These are phyloP conservation scores for Cryptus viduatorius DNA, from an alignment of 2,888 invertebrate genomes.

Conservation along the genomic window DNA sequence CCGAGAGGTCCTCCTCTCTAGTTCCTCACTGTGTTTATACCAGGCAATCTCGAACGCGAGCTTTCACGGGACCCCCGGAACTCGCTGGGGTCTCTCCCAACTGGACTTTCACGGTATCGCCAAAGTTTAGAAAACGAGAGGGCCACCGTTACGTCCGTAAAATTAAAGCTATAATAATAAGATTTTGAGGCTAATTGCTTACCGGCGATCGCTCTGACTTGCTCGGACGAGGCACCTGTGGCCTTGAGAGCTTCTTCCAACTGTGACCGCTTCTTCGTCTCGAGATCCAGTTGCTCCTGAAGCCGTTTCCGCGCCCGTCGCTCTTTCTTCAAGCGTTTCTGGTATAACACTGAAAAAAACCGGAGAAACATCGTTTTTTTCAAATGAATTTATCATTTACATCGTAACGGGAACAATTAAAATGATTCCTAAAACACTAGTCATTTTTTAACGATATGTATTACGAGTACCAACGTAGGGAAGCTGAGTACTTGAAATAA, in stretches of 20 bases:
- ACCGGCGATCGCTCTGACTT: conserved; percentile 93
- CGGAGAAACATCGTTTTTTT: not conserved
- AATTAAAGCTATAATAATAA: conserved; percentile 26
- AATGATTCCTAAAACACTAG: no score
- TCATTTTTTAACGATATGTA: no score
- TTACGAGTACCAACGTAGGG: no score
- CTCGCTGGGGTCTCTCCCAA: not conserved
- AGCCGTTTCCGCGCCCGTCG: conserved; percentile 92
- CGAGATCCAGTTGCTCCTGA: conserved; percentile 94
- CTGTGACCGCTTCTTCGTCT: conserved; percentile 92
- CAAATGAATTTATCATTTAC: not conserved
- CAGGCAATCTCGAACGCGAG: conserved; percentile 1
- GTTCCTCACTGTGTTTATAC: not conserved
- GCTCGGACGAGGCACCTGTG: conserved; percentile 91
- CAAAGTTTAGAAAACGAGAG: conserved; percentile 29
- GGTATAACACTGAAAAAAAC: conserved; percentile 91
- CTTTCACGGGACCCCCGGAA: conserved; percentile 32
- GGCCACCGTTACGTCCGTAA: not conserved
- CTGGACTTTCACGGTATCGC: conserved; percentile 22
- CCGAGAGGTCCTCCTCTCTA: not conserved
- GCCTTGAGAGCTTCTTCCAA: conserved; percentile 93
- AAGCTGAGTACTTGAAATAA: no score
- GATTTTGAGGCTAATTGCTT: conserved; percentile 76
- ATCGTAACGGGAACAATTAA: not conserved
- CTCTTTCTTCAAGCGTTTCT: conserved; percentile 96